These are phyloP conservation scores for Poecile montanus DNA, from an alignment of 2,797 vertebrate species.

Conservation along the genomic window DNA sequence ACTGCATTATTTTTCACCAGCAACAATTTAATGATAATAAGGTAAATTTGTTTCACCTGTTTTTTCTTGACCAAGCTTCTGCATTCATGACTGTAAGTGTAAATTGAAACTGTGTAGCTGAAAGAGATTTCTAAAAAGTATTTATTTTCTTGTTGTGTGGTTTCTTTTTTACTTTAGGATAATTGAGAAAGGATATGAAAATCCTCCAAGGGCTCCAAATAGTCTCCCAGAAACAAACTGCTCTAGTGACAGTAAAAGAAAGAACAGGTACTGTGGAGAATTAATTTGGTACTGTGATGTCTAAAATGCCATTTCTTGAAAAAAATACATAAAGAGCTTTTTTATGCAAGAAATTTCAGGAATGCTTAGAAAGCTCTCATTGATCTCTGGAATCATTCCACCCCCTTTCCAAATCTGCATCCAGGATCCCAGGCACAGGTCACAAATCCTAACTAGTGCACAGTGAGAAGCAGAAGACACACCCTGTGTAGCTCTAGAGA, in stretches of 20 bases:
- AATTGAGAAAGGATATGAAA: slow-evolving; percentile 9
- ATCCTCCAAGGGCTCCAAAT: neutral
- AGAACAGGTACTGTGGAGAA: slow-evolving; percentile 48
- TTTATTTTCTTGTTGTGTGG: neutral
- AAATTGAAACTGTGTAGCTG: neutral
- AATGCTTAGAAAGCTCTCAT: neutral
- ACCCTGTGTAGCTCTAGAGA: neutral
- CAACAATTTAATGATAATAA: neutral
- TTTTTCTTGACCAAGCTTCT: neutral
- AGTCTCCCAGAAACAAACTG: neutral
- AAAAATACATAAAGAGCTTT: neutral
- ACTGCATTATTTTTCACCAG: neutral
- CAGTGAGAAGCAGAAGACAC: neutral
- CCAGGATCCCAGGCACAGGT: neutral
- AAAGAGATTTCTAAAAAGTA: neutral
- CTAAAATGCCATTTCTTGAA: neutral
- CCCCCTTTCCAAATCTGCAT: neutral
- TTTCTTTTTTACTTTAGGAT: slow-evolving; percentile 28
- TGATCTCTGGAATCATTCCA: neutral
- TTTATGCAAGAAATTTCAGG: neutral
- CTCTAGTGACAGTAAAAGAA: slow-evolving; percentile 28
- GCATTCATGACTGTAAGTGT: neutral
- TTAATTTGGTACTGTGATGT: neutral
- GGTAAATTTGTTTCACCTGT: neutral
- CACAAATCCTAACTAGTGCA: neutral